Percentiles rank a stretch among this genome's conserved stretches.
Conservation (phyloP, 2,888 invertebrate genomes). For the Cheilosia vulpina region DNA sequence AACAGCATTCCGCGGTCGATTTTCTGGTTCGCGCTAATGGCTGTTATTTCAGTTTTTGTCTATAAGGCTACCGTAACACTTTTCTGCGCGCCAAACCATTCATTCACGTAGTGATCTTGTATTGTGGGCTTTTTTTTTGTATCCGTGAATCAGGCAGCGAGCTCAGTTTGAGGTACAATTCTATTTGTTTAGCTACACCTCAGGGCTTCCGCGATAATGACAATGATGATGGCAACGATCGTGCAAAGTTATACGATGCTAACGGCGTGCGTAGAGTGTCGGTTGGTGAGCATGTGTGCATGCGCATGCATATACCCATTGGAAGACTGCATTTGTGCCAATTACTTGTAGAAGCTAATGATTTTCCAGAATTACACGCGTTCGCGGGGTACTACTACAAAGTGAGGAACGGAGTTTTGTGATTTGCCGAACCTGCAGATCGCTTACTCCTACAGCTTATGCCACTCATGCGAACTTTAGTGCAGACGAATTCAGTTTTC, state of each 20-base stretch:
- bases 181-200: constrained; percentile 38
- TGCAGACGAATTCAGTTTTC: too few species aligned
- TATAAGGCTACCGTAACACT: constrained; percentile 71
- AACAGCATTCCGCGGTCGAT: constrained; percentile 61
- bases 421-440: not conserved
- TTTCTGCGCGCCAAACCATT: constrained; percentile 13
- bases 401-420: not conserved
- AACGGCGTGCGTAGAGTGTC: constrained; percentile 18
- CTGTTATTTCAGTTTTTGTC: constrained; percentile 31
- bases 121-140: constrained; percentile 5
- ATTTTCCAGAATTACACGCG: constrained; percentile 2
- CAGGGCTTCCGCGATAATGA: constrained; percentile 22
- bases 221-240: constrained; percentile 22
- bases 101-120: constrained; percentile 50
- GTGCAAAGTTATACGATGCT: constrained; percentile 30
- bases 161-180: constrained; percentile 8
- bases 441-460: too few species aligned
- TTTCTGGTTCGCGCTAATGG: constrained; percentile 61
- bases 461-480: too few species aligned
- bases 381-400: not conserved
- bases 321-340: constrained; percentile 33
- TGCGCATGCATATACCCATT: constrained; percentile 15
- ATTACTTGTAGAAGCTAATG: not conserved
- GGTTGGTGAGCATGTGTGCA: constrained; percentile 23
- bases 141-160: constrained; percentile 43